These are phyloP conservation scores for mouse (Mus musculus) DNA, from an alignment of 2,113 vertebrate species.

Conservation along the genomic window GRCm39 chr17:85030501-85031000, in stretches of 20 bases:
- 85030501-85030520: conserved; percentile 67
- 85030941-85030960: conserved; percentile 62
- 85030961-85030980: conserved; percentile 11
- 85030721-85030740: conserved; percentile 92
- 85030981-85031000: background rate
- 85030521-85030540: conserved; percentile 66
- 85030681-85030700: conserved; percentile 90
- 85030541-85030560: conserved; percentile 76
- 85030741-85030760: conserved; percentile 91
- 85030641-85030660: conserved; percentile 85
- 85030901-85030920: conserved; percentile 84
- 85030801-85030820: conserved; percentile 92
- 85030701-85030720: conserved; percentile 91
- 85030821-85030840: conserved; percentile 92
- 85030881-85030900: conserved; percentile 88
- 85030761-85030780: conserved; percentile 90
- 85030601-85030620: conserved; percentile 88
- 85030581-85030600: conserved; percentile 83
- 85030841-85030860: conserved; percentile 87
- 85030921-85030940: conserved; percentile 73
- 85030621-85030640: conserved; percentile 83
- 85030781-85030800: conserved; percentile 93
- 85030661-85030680: conserved; percentile 88
- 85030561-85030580: conserved; percentile 80
- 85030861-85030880: conserved; percentile 89